phyloP scores from a whole-genome alignment of 1,140 invertebrate species.

The Pogonomyrmex californicus region DNA sequence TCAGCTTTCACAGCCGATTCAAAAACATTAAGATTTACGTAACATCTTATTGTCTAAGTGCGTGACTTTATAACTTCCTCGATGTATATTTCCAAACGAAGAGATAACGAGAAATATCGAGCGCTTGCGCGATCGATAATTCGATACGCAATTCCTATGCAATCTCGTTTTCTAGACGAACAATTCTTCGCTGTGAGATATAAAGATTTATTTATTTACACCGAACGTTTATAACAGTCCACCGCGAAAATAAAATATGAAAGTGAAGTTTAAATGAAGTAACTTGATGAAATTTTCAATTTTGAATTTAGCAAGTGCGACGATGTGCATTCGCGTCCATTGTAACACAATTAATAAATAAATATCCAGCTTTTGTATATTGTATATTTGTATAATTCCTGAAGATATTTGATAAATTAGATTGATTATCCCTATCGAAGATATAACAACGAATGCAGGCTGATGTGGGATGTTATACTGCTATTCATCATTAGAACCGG shows the following conservation, averaged over 20 bases:
- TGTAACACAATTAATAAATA: background rate
- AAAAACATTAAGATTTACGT: slow-evolving; percentile 33
- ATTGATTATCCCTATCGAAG: background rate
- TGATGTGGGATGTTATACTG: background rate
- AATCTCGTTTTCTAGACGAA: background rate
- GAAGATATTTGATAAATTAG: background rate
- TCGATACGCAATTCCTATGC: background rate
- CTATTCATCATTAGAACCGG: background rate
- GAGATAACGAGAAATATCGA: background rate
- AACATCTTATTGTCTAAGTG: slow-evolving; percentile 46
- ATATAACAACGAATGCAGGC: background rate
- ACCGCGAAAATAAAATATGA: background rate
- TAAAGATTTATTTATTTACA: background rate
- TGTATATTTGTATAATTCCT: no score
- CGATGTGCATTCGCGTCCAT: background rate
- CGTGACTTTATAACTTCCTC: slow-evolving; percentile 19
- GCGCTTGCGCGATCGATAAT: slow-evolving; percentile 14
- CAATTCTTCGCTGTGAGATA: background rate
- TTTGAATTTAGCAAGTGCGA: background rate
- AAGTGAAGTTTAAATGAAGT: background rate
- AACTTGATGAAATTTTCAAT: background rate
- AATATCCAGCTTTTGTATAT: no score
- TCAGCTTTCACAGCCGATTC: background rate
- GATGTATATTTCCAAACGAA: background rate
- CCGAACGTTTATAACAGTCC: background rate